A percentile compares a stretch with the other conserved stretches of the same genome.
Evolutionary conservation across 2,888 invertebrate genomes (phyloP).

Genomic region (Drosophila birchii): DNA sequence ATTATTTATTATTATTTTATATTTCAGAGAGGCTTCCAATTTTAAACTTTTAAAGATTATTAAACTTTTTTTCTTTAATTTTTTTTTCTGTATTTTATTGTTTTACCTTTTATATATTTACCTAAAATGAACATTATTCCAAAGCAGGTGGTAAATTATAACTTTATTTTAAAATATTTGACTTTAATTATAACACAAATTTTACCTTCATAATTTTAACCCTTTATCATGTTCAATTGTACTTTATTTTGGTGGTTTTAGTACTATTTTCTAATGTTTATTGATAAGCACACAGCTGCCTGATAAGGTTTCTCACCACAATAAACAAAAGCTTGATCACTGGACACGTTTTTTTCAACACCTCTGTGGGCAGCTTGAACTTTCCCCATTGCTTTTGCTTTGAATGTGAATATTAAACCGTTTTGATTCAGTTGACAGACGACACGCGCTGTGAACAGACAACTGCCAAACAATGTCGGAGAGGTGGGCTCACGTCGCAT

Average conservation of each 20-base stretch:
- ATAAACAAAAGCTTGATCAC: slow-evolving; percentile 31
- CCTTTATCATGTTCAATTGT: not conserved
- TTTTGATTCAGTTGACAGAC: slow-evolving; percentile 43
- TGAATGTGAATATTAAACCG: not conserved
- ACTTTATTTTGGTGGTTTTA: not conserved
- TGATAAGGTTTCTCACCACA: slow-evolving; percentile 11
- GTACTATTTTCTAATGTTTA: not conserved
- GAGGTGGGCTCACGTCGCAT: slow-evolving; percentile 30
- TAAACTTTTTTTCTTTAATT: too few species aligned
- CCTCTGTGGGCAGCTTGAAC: slow-evolving; percentile 31
- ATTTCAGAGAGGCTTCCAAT: not conserved
- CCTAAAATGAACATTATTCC: too few species aligned
- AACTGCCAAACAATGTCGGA: slow-evolving; percentile 45
- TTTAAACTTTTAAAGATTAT: not conserved
- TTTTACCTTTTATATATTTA: too few species aligned
- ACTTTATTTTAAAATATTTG: not conserved
- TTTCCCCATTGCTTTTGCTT: slow-evolving; percentile 18
- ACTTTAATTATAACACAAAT: not conserved
- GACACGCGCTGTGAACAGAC: slow-evolving; percentile 22
- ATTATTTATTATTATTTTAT: not conserved
- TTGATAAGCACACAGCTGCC: not conserved
- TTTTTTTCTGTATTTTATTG: too few species aligned
- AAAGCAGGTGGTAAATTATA: too few species aligned
- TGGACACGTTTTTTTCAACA: slow-evolving; percentile 26
- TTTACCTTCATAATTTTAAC: not conserved